Evolutionary conservation across 2,888 invertebrate genomes (phyloP).

Genomic region (Amphiduros pacificus): DNA sequence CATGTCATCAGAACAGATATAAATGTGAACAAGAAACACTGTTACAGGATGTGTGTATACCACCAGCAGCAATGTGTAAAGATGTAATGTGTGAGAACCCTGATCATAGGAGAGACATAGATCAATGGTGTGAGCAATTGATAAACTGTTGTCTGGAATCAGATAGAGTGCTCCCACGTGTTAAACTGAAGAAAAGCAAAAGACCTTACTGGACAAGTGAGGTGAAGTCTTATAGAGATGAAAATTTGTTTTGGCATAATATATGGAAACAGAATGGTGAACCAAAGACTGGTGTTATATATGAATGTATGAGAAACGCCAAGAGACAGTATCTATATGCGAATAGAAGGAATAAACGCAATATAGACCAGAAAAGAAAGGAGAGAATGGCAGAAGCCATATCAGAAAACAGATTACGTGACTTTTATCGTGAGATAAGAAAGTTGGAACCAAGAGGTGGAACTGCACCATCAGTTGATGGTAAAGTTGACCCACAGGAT

Average conservation of each 20-base stretch:
- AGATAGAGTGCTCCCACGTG: neutral
- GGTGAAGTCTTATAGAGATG: neutral
- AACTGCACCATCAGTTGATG: neutral
- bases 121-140: neutral
- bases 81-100: neutral
- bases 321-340: neutral
- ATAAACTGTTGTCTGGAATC: neutral
- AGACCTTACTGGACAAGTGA: neutral
- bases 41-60: too few species aligned
- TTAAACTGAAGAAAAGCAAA: neutral
- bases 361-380: neutral
- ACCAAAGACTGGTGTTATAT: neutral
- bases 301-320: neutral
- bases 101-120: neutral
- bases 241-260: neutral
- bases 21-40: neutral
- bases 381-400: conserved; percentile 3
- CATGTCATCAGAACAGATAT: too few species aligned
- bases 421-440: neutral
- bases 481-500: neutral
- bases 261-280: neutral
- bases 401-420: neutral
- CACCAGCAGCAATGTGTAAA: too few species aligned
- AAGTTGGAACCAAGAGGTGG: neutral
- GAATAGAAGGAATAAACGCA: neutral